Conservation (phyloP, 1,140 invertebrate genomes). For the Nasonia vitripennis region DNA sequence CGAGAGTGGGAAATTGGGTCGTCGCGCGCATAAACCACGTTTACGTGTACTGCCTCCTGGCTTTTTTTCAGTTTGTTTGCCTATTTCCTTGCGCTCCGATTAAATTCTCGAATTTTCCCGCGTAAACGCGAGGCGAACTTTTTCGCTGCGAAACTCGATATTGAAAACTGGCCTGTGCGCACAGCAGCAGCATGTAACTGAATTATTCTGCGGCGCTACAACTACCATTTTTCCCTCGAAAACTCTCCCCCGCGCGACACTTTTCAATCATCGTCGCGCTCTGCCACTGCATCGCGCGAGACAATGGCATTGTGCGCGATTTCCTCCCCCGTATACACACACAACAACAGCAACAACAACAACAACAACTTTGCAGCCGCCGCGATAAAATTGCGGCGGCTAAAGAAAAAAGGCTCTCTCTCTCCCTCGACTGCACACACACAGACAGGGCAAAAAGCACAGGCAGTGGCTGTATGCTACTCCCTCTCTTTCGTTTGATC, state of each 20-base stretch:
- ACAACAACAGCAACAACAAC: not conserved
- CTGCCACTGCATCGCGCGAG: not conserved
- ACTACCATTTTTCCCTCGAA: not conserved
- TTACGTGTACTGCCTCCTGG: too few relatives aligned
- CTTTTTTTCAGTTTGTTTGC: not conserved
- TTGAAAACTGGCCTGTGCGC: not conserved
- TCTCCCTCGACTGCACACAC: too few relatives aligned
- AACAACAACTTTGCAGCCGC: not conserved
- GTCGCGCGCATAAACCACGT: too few relatives aligned
- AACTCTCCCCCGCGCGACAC: not conserved
- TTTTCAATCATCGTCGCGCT: constrained; percentile 16
- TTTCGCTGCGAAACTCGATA: not conserved
- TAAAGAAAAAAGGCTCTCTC: not conserved
- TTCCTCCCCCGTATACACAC: not conserved
- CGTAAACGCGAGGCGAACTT: not conserved
- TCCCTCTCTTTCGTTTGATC: constrained; percentile 41
- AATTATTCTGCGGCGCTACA: not conserved
- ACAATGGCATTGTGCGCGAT: constrained; percentile 43
- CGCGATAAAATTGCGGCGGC: constrained; percentile 13
- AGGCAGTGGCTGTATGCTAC: not conserved
- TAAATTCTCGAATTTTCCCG: not conserved
- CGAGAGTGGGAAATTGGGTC: too few relatives aligned
- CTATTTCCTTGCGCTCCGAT: not conserved
- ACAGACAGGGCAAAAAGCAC: not conserved
- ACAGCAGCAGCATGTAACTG: not conserved